Evolutionary conservation across 2,888 invertebrate genomes (phyloP).

Genomic region (Polylopha cassiicola): DNA sequence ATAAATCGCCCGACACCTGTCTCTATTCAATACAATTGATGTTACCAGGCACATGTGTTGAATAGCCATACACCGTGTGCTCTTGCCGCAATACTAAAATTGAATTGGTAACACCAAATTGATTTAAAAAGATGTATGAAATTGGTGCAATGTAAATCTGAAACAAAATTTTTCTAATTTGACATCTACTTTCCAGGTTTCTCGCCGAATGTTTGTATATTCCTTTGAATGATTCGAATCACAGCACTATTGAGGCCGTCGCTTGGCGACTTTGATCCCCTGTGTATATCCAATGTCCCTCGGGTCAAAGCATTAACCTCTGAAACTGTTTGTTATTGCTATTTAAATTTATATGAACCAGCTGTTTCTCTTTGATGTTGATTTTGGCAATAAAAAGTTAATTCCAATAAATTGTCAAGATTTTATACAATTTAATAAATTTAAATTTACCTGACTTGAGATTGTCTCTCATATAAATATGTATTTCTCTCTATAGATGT

Average conservation of each 20-base stretch:
- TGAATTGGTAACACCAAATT: conserved; percentile 68
- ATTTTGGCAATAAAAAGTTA: too few relatives aligned
- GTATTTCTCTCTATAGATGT: too few relatives aligned
- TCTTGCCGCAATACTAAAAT: conserved; percentile 40
- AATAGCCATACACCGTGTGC: too few relatives aligned
- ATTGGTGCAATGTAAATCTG: conserved; percentile 66
- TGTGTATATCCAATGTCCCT: conserved; percentile 30
- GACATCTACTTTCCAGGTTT: conserved; percentile 76
- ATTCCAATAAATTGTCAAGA: too few relatives aligned
- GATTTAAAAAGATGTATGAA: conserved; percentile 48
- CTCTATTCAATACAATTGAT: conserved; percentile 45
- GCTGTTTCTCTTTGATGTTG: too few relatives aligned
- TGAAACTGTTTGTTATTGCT: too few relatives aligned
- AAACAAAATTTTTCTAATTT: conserved; percentile 75
- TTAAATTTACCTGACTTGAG: too few relatives aligned
- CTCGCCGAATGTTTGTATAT: conserved; percentile 73
- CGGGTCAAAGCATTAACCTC: conserved; percentile 36
- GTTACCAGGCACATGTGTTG: conserved; percentile 41
- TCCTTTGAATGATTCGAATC: conserved; percentile 65
- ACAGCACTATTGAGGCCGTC: conserved; percentile 63
- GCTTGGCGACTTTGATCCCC: conserved; percentile 52
- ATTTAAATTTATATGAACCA: too few relatives aligned
- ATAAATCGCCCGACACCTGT: conserved; percentile 34
- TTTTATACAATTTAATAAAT: too few relatives aligned
- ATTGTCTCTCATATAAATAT: too few relatives aligned